Base-by-base conservation (phyloP, 2,888 invertebrate species). In the Thera britannica region DNA sequence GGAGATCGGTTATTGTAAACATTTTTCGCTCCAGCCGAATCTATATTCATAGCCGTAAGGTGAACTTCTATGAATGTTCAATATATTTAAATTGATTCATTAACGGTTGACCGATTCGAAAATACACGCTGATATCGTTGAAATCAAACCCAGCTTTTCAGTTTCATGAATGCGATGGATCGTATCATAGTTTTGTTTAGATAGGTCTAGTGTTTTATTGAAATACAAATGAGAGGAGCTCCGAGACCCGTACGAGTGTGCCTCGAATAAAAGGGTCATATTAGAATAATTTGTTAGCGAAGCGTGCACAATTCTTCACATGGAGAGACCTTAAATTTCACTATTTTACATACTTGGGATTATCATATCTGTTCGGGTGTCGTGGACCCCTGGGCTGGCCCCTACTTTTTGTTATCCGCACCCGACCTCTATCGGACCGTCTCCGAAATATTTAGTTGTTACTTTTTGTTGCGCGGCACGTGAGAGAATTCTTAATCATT, bases 311-410 rank as follows among this genome's bases (percentile, higher is more conserved):
- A 93, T 93, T 92, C 92, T 93, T 93, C 93, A 93, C 93, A 92
- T 92, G 92, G 90, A 92, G 85, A 90, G 92, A 85, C 90, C 92
- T 93, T 92, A 93, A 92, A 93, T 93, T 93, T 92, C 88, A 93
- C 93, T 93, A 93, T 92, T 93, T 93, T 93, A 92, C 92, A 93
- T 93, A 92, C 89, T 89, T 79, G 87, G 91, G 92, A 92, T 93
- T 92, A 93, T 92, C 93, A 93, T 93, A 93, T 92, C 92, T 90
- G 89, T 80, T 80, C 88, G 90, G 88, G 90, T 85, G 87, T 87
- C 78, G 82, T 80, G 85, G 85, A 86, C 82, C 86, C 86, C 76
- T 70, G 74, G 71, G 75, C 67, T 79, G 79, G 82, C 79, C 88
- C 91, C 87, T 83, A 87, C 87, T 93, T 93, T 93, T 93, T 93